Conservation (phyloP, 2,113 vertebrate genomes). For the Conger conger region DNA sequence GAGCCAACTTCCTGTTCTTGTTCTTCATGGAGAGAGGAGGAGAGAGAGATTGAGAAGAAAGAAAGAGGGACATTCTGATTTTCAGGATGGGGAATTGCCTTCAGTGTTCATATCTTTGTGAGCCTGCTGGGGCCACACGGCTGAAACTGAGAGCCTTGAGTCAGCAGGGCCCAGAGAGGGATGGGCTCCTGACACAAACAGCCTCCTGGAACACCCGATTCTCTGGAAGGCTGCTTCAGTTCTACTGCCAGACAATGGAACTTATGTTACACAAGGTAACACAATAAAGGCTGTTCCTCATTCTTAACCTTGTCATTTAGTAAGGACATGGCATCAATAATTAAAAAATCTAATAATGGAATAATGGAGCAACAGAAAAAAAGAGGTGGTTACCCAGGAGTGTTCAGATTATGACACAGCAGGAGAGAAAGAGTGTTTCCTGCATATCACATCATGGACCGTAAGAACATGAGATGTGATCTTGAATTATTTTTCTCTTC, state of each 20-base stretch:
- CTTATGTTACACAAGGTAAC: neutral
- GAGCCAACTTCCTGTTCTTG: no score
- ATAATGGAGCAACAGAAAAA: neutral
- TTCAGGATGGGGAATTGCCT: no score
- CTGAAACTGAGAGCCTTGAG: neutral
- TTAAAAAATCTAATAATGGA: conserved; percentile 7
- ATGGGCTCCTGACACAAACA: neutral
- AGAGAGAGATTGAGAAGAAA: neutral
- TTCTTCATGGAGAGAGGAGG: no score
- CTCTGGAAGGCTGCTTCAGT: neutral
- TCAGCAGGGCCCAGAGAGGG: neutral
- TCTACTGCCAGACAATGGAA: neutral
- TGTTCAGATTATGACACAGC: neutral
- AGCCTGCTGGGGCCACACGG: conserved; percentile 1
- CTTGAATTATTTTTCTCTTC: neutral
- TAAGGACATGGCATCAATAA: neutral
- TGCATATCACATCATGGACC: neutral
- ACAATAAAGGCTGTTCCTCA: neutral
- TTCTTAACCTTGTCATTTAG: conserved; percentile 1
- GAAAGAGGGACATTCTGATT: neutral
- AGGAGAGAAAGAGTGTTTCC: neutral
- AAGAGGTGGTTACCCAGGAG: neutral
- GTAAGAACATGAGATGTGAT: neutral
- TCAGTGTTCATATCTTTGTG: neutral
- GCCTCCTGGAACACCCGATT: neutral